Percentiles rank a stretch among this genome's conserved stretches.
Conservation (phyloP, 2,888 invertebrate genomes). For the Synergus japonicus region DNA sequence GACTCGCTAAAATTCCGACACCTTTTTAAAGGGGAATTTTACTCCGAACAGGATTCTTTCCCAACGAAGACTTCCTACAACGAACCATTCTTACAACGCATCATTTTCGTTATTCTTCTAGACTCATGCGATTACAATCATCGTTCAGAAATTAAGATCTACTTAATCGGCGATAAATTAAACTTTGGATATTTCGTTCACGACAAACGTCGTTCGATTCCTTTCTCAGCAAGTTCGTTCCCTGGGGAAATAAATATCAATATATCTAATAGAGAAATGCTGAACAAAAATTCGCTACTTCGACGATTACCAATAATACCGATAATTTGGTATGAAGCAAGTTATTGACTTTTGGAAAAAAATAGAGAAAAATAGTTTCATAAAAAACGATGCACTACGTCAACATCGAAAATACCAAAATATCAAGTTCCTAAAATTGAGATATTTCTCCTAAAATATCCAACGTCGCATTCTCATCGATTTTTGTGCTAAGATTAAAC, state of each 20-base stretch:
- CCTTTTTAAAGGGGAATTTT: constrained; percentile 22
- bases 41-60: background rate
- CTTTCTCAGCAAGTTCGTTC: constrained; percentile 13
- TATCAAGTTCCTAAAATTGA: constrained; percentile 14
- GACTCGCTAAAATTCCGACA: constrained; percentile 14
- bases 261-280: constrained; percentile 5
- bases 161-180: constrained; percentile 35
- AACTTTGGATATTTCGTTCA: constrained; percentile 37
- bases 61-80: background rate
- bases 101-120: background rate
- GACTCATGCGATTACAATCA: constrained; percentile 19
- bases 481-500: constrained; percentile 30
- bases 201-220: constrained; percentile 17
- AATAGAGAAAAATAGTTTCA: background rate
- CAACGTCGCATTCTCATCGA: constrained; percentile 33
- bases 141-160: constrained; percentile 26
- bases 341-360: background rate
- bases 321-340: constrained; percentile 37
- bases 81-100: background rate
- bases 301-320: constrained; percentile 13
- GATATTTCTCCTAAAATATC: constrained; percentile 60
- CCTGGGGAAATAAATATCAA: constrained; percentile 28
- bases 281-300: constrained; percentile 11
- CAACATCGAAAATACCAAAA: constrained; percentile 18
- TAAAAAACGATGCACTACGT: background rate